Base-by-base conservation (phyloP, 2,888 invertebrate species). In the Habrosyne pyritoides region DNA sequence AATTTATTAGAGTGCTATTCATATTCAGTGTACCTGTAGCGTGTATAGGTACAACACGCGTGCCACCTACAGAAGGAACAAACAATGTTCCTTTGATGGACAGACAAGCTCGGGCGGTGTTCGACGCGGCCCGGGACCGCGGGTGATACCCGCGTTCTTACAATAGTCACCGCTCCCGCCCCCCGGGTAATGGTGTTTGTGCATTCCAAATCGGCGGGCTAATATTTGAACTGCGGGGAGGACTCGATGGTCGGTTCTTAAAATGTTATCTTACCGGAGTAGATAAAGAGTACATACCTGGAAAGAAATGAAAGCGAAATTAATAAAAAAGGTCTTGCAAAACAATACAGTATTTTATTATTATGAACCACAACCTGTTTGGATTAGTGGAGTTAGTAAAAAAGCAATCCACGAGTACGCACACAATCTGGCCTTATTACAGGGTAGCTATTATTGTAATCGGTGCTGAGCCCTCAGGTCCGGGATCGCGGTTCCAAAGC, bases 201-300 rank as follows among this genome's bases (percentile, higher is more conserved):
- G 42, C 42, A 42, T 42, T 42, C 42, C 42, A 42, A 42, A 42
- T 42, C 14, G 18, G 7, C 8, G 1, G 42, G 42, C 18, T 42
- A 10, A 14, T 18, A 48, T 42, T 42, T 42, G 18, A 42, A 42
- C 42, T n/a, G 33, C 33, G n/a, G 33, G 6, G 6, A 42, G 42
- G 18, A 42, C 42, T 42, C 42, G 42, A 8, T 8, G 7, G 14
- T 18, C 8, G 7, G 8, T 18, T 2, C n/a, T 12, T 36, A 14
- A 18, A 42, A 18, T 6, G 2, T n/a, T n/a, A 33, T n/a, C 42
- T 42, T 42, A 42, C 42, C 42, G 18, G 8, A 18, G 22, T 10
- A 12, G 22, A 53, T 48, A 42, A 33, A 51, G 10, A 10, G 26
- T 57, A 61, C 63, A 42, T 63, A 63, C 63, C 63, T 61, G 60